Percentiles rank a stretch among this genome's conserved stretches.
phyloP scores from a whole-genome alignment of 2,113 vertebrate genomes.

The Protobothrops flavoviridis region DNA sequence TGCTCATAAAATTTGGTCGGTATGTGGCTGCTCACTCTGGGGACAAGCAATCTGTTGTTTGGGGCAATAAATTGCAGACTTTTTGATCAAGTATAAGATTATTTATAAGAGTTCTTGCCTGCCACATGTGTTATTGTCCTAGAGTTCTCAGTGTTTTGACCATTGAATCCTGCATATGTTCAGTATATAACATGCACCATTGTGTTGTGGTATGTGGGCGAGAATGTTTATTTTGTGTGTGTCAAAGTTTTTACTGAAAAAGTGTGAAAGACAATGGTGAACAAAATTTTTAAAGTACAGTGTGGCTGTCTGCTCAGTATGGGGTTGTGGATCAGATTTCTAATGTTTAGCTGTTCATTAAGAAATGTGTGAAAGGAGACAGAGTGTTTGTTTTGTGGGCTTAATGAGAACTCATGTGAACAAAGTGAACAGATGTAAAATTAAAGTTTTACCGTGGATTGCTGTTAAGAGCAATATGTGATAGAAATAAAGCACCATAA shows the following conservation, averaged over 20 bases:
- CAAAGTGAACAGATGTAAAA: not conserved
- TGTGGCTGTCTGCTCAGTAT: not conserved
- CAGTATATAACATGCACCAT: not conserved
- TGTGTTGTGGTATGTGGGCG: not conserved
- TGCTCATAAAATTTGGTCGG: not conserved
- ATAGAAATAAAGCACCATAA: not conserved
- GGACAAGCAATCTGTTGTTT: not conserved
- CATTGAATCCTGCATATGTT: not conserved
- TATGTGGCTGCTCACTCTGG: not conserved
- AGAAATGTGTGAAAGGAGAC: not conserved
- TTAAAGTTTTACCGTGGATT: not conserved
- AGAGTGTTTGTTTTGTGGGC: not conserved
- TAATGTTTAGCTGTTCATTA: not conserved
- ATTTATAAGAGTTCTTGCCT: not conserved
- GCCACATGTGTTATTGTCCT: not conserved
- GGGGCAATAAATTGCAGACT: not conserved
- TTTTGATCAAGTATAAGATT: not conserved
- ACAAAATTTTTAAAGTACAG: not conserved
- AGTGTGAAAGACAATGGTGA: not conserved
- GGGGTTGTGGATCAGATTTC: not conserved
- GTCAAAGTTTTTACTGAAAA: not conserved
- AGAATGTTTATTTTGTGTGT: not conserved
- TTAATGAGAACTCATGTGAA: not conserved
- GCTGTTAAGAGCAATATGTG: not conserved
- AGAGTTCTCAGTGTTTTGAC: not conserved